A percentile compares a stretch with the other conserved stretches of the same genome.
Conservation (phyloP, 2,113 vertebrate genomes). For the Uropsilus gracilis region DNA sequence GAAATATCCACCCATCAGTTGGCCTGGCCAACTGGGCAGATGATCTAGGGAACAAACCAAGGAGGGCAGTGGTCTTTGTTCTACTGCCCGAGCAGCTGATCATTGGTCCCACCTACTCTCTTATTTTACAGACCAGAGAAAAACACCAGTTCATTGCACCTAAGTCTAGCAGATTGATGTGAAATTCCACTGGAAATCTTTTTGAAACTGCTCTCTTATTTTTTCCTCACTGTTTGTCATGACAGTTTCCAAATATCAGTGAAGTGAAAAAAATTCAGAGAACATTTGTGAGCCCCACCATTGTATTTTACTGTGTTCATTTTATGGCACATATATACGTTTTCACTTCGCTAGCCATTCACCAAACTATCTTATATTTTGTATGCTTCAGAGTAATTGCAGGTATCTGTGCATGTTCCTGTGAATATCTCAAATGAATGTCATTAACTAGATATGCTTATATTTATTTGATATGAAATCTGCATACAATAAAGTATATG, state of each 20-base stretch:
- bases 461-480: not conserved
- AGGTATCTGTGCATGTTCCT: not conserved
- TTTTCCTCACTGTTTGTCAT: not conserved
- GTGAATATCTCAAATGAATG: not conserved
- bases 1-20: not conserved
- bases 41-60: not conserved
- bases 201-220: not conserved
- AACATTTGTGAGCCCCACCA: not conserved
- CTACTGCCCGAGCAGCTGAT: not conserved
- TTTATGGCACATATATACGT: not conserved
- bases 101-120: not conserved
- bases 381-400: conserved; percentile 6
- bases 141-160: not conserved
- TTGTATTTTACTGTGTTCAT: not conserved
- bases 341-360: not conserved
- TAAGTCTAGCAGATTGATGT: not conserved
- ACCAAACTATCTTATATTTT: not conserved
- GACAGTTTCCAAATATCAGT: not conserved
- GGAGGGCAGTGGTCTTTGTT: not conserved
- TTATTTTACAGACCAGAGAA: not conserved
- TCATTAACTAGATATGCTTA: not conserved
- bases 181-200: not conserved
- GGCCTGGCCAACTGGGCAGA: not conserved
- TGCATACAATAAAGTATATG: not conserved
- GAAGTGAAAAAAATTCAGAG: not conserved